Base-by-base conservation (phyloP, 1,140 invertebrate species). In the Ceratosolen fusciceps region DNA sequence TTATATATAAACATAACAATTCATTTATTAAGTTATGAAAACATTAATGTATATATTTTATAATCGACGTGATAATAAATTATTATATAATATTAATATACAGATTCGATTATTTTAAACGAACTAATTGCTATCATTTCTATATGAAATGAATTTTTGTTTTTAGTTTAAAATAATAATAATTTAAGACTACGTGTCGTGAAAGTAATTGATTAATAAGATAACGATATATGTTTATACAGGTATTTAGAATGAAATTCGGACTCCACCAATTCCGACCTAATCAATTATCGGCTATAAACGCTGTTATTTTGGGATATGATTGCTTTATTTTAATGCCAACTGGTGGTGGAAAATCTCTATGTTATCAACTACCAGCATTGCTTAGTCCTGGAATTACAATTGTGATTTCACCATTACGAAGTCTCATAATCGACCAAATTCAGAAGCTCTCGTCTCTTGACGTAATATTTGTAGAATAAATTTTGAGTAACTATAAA, bases 261-360 rank as follows among this genome's bases (percentile, higher is more conserved):
- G 95, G 96, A 52, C 91, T 99, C 24, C 92, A 94, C 81, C 91
- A 91, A 9, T 99, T 99, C 87, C 92, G 98, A 2, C 93, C 94
- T 7, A 98, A 98, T 89, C 98, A 99, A 86, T 88, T 97, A 68
- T 95, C 96, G 90, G 96, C 96, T n/a, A 96, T 99, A 79, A 99
- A 99, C 90, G 97, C 97, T 16, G 94, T 96, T 1, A 83, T 99
- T 56, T 87, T 97, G 3, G 93, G 94, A 2, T 92, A 96, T 85
- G 97, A 99, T 88, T 96, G 96, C 82, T 98, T 99, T 86, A 93
- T 99, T 5, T 91, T 99, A 0, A 99, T 99, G 98, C 98, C 98
- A 12, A 99, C 98, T 65, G 98, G 98, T 52, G 97, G 97, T 81
- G 98, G 98, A 82, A 99, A 99, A 91, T 98, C 96, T 62, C 89